These are phyloP conservation scores for Laupala kohalensis DNA, from an alignment of 1,140 invertebrate species.

Conservation along the genomic window DNA sequence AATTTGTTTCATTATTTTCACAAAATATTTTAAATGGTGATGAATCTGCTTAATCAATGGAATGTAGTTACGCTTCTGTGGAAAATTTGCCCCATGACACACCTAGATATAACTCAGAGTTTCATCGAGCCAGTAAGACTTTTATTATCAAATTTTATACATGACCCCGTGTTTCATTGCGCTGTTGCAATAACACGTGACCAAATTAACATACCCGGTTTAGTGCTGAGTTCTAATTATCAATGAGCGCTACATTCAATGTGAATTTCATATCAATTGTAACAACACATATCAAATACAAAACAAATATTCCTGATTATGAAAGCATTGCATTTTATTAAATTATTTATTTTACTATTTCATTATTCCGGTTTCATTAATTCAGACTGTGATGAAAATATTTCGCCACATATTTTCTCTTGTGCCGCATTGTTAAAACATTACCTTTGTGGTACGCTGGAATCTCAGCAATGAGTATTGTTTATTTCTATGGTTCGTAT, in stretches of 20 bases:
- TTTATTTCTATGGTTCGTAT: background rate
- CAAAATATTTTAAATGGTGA: no score
- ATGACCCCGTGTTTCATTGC: background rate
- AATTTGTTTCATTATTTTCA: no score
- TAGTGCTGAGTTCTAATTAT: background rate
- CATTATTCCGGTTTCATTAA: background rate
- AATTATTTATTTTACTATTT: background rate
- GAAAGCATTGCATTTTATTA: background rate
- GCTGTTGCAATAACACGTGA: background rate
- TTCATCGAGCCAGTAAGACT: background rate
- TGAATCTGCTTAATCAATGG: no score
- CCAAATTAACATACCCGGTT: background rate
- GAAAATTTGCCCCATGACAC: background rate
- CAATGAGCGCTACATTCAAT: background rate
- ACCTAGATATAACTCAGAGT: background rate
- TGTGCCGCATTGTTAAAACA: background rate
- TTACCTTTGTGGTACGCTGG: background rate
- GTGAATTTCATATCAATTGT: background rate
- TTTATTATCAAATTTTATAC: background rate
- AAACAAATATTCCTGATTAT: background rate
- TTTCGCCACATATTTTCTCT: background rate
- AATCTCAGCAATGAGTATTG: background rate
- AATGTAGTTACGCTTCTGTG: no score
- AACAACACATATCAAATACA: background rate
- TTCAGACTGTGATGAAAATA: background rate